A percentile compares a stretch with the other conserved stretches of the same genome.
Evolutionary conservation across 2,113 vertebrate species (phyloP).

Genomic region (Tragelaphus strepsiceros): DNA sequence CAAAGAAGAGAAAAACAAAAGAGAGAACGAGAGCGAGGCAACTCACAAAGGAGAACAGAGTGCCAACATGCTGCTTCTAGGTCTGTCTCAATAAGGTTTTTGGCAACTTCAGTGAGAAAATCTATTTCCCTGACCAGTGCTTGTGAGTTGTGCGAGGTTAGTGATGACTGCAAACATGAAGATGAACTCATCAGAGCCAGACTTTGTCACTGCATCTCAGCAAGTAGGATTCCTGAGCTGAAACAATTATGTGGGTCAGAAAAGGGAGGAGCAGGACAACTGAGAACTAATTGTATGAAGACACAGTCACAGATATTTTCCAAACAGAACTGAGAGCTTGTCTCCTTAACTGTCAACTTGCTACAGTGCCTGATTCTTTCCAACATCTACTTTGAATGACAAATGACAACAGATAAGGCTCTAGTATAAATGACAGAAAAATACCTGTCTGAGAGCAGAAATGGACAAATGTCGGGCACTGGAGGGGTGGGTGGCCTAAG

Average conservation of each 20-base stretch:
- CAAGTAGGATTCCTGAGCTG: not conserved
- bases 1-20: not conserved
- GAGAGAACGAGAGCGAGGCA: not conserved
- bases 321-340: not conserved
- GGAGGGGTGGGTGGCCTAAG: slow-evolving; percentile 93
- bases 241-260: not conserved
- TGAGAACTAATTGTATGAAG: not conserved
- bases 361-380: not conserved
- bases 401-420: not conserved
- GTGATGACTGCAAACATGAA: not conserved
- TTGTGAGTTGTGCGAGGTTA: not conserved
- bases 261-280: not conserved
- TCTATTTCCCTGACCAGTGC: slow-evolving; percentile 20
- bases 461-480: slow-evolving; percentile 96
- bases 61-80: slow-evolving; percentile 23
- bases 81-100: slow-evolving; percentile 30
- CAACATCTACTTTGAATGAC: not conserved
- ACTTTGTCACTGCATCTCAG: not conserved
- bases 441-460: slow-evolving; percentile 97
- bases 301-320: not conserved
- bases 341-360: not conserved
- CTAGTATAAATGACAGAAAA: not conserved
- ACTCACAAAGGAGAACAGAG: not conserved
- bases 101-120: slow-evolving; percentile 30
- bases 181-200: not conserved